phyloP scores from a whole-genome alignment of 2,113 vertebrate species.

The Scatophagus argus region DNA sequence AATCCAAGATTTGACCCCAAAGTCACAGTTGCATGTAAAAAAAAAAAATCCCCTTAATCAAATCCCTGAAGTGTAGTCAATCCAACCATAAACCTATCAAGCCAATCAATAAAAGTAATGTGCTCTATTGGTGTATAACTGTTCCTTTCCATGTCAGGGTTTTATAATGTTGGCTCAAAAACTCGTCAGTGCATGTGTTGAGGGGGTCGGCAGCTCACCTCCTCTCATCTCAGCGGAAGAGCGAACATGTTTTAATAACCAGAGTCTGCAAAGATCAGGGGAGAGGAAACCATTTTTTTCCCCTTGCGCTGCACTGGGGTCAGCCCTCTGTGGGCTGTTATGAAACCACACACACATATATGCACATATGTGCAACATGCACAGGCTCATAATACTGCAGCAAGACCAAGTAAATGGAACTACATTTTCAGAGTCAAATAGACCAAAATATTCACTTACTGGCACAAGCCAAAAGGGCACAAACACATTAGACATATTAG shows the following conservation, averaged over 20 bases:
- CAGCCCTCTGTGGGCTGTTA: constrained; percentile 51
- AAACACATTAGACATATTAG: constrained; percentile 32
- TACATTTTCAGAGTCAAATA: constrained; percentile 24
- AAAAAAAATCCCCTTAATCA: background rate
- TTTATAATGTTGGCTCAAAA: constrained; percentile 25
- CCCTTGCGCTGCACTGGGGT: constrained; percentile 47
- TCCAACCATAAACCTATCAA: constrained; percentile 7
- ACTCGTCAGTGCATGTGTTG: constrained; percentile 30
- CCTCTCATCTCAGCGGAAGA: constrained; percentile 73
- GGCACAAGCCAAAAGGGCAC: constrained; percentile 2
- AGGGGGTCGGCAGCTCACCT: constrained; percentile 50
- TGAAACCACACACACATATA: constrained; percentile 38
- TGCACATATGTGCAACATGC: constrained; percentile 14
- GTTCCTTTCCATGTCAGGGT: background rate
- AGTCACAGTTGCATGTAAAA: background rate
- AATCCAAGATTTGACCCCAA: background rate
- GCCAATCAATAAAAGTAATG: background rate
- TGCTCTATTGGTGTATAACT: background rate
- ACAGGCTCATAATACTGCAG: constrained; percentile 10
- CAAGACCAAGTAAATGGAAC: constrained; percentile 27
- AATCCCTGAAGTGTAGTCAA: background rate
- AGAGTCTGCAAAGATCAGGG: constrained; percentile 73
- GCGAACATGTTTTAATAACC: constrained; percentile 76
- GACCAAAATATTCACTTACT: constrained; percentile 18
- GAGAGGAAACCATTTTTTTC: constrained; percentile 68